Base-by-base conservation (phyloP, 1,140 invertebrate species). In the Drosophila dunni region DNA sequence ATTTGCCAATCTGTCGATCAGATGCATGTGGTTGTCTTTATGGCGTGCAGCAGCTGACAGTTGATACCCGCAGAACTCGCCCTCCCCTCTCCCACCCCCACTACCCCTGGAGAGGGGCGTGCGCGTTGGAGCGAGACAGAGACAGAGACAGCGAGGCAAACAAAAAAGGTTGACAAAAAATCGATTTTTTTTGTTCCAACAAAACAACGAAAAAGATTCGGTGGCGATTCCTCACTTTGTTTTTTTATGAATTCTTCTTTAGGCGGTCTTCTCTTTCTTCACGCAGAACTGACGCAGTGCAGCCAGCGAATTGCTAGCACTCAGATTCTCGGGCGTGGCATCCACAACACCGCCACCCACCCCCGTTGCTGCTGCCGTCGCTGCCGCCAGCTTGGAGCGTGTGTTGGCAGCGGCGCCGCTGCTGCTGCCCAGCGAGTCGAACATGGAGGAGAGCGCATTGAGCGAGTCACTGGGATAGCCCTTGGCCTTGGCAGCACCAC, bases 381-480 rank as follows among this genome's bases (percentile, higher is more conserved):
- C 78, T 0, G 85, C 85, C 1, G 86, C 77, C 24, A 85, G 57
- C 24, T 89, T 89, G 11, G 84, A 78, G 7, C 85, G 54, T 0
- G 78, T 79, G n/a, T 80, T 79, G 42, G 79, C 80, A n/a, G 51
- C 69, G 7, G 44, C 61, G 34, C 57, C 24, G 54, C 61, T 66
- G 53, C 70, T 72, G 48, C 88, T 91, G 74, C 91, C 91, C n/a
- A 92, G 46, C 1, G 91, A 92, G 91, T 97, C 97, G 77, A 97
- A 97, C 97, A 97, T 97, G 13, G 97, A 97, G 3, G 96, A 97
- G 0, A 98, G 92, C 0, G 97, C 97, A 9, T 96, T 96, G 11
- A 97, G 93, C 73, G 96, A 97, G 34, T 92, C 91, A 13, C 89
- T 93, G 24, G 90, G 86, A 66, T 93, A 94, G 11, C 20, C 24